A percentile compares a stretch with the other conserved stretches of the same genome.
Conservation (phyloP, 2,888 invertebrate genomes). For the Noctua fimbriata region DNA sequence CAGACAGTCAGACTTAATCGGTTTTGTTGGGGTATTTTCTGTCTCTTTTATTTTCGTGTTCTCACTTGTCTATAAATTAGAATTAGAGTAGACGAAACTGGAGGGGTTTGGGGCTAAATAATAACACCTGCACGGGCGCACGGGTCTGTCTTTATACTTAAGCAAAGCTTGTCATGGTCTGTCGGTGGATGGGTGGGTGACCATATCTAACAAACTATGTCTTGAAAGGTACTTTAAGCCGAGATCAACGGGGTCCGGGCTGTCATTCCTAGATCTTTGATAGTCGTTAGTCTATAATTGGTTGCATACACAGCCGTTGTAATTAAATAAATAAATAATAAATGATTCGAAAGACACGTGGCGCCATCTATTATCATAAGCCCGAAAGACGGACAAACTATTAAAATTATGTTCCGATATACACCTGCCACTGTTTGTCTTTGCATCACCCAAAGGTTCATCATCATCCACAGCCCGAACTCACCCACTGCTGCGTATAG, state of each 20-base stretch:
- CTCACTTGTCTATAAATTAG: slow-evolving; percentile 51
- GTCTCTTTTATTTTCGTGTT: slow-evolving; percentile 52
- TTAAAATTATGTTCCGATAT: too few species aligned
- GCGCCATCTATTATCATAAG: too few species aligned
- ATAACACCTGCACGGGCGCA: neutral
- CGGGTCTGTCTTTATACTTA: neutral
- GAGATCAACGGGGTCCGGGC: neutral
- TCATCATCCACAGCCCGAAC: too few species aligned
- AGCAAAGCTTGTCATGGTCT: neutral
- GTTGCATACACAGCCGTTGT: too few species aligned
- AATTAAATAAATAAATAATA: too few species aligned
- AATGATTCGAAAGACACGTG: too few species aligned
- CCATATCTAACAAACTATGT: neutral
- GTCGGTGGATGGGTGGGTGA: neutral
- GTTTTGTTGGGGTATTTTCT: slow-evolving; percentile 54
- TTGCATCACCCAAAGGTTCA: too few species aligned
- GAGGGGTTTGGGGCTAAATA: neutral
- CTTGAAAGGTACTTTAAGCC: neutral
- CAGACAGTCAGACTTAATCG: slow-evolving; percentile 46
- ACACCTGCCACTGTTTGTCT: too few species aligned
- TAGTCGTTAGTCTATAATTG: neutral
- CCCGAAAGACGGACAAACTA: neutral
- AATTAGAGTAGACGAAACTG: slow-evolving; percentile 29
- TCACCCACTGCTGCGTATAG: too few species aligned
- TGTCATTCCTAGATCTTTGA: neutral